A percentile compares a stretch with the other conserved stretches of the same genome.
These are phyloP conservation scores for Drosophila parthenogenetica DNA, from an alignment of 2,888 invertebrate genomes.

Conservation along the genomic window DNA sequence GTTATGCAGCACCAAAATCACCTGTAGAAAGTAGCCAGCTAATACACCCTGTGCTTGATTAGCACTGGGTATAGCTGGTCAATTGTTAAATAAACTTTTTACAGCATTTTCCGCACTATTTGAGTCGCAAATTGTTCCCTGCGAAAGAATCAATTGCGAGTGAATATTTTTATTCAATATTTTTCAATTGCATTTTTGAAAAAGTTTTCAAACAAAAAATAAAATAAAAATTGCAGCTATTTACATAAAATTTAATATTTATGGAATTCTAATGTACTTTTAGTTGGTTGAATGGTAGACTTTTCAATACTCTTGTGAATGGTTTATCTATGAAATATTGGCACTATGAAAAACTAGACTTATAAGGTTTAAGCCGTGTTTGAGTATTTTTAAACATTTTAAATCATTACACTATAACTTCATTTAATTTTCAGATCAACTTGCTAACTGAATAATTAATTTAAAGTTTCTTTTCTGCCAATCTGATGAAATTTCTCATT, in stretches of 20 bases:
- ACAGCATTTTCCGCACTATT: conserved; percentile 73
- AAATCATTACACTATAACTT: too few relatives aligned
- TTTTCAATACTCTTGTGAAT: conserved; percentile 2
- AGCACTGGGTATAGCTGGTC: neutral
- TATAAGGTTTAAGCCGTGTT: too few relatives aligned
- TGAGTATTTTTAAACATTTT: too few relatives aligned
- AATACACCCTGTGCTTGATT: neutral
- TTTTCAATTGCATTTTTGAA: conserved; percentile 18
- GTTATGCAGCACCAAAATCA: conserved; percentile 5
- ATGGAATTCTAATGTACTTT: conserved; percentile 47
- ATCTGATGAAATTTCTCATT: neutral
- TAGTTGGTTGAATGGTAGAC: neutral
- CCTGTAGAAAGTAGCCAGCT: neutral
- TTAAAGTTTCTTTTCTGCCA: neutral
- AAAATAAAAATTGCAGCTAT: conserved; percentile 3
- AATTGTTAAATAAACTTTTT: conserved; percentile 67
- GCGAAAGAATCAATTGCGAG: conserved; percentile 72
- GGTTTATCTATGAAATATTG: neutral
- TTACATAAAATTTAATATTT: conserved; percentile 25
- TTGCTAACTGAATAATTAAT: neutral
- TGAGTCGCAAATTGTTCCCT: conserved; percentile 66
- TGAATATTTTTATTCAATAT: conserved; percentile 36
- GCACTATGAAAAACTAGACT: too few relatives aligned
- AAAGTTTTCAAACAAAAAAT: conserved; percentile 23
- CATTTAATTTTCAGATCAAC: too few relatives aligned